Evolutionary conservation across 2,113 vertebrate species (phyloP).

Genomic region (Atlantisia rogersi): DNA sequence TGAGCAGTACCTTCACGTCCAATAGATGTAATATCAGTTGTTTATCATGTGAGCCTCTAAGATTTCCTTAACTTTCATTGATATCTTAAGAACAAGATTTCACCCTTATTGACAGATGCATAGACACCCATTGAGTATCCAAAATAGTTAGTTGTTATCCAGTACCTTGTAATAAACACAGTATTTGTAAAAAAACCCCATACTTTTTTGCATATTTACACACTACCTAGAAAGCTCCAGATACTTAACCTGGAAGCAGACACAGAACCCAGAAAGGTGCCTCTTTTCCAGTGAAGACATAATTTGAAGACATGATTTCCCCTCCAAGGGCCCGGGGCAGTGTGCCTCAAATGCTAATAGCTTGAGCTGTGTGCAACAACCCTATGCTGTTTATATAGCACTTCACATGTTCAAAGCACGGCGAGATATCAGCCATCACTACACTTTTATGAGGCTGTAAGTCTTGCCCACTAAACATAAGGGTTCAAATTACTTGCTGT

Average conservation of each 20-base stretch:
- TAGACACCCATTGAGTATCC: not conserved
- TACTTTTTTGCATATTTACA: not conserved
- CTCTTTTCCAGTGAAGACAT: not conserved
- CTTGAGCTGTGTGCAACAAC: conserved; percentile 15
- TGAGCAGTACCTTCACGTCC: not conserved
- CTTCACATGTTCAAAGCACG: conserved; percentile 59
- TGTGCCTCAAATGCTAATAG: not conserved
- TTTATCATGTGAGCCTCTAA: not conserved
- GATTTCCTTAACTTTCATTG: not conserved
- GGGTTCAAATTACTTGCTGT: conserved; percentile 30
- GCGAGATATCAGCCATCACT: conserved; percentile 50
- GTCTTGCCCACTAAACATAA: conserved; percentile 39
- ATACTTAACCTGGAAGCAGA: not conserved
- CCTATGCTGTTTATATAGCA: conserved; percentile 50
- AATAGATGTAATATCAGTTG: not conserved
- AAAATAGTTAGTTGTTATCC: not conserved
- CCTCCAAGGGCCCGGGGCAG: not conserved
- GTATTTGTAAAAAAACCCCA: not conserved
- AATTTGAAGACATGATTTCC: not conserved
- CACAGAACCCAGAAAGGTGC: not conserved
- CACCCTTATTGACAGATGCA: not conserved
- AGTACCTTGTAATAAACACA: not conserved
- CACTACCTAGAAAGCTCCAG: not conserved
- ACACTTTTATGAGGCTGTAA: conserved; percentile 57
- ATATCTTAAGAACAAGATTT: not conserved